A percentile compares a stretch with the other conserved stretches of the same genome.
Conservation (phyloP, 2,888 invertebrate species). For the Allolobophora icterica region DNA sequence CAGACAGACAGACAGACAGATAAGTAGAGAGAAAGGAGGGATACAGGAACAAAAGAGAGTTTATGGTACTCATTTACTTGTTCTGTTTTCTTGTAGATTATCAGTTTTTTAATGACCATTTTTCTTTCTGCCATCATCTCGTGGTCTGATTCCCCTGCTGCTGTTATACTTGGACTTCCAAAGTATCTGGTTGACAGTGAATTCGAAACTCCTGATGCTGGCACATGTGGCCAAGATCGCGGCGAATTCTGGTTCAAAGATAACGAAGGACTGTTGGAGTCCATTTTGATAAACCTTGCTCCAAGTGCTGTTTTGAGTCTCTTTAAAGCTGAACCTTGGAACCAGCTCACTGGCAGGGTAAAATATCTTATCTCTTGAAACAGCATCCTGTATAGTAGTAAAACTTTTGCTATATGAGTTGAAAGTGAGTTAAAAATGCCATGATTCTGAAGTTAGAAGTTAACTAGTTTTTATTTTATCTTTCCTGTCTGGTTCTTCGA, state of each 20-base stretch:
- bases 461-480: background rate
- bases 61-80: background rate
- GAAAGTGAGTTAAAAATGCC: background rate
- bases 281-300: background rate
- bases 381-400: background rate
- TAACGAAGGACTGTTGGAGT: background rate
- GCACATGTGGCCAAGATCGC: background rate
- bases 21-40: too few species aligned
- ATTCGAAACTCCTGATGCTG: background rate
- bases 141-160: background rate
- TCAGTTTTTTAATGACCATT: background rate
- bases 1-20: background rate
- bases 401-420: background rate
- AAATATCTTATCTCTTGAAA: background rate
- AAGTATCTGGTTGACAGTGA: background rate
- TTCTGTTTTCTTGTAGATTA: background rate
- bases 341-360: background rate
- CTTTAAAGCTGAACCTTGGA: background rate
- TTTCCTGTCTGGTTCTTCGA: background rate
- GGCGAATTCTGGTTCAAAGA: background rate
- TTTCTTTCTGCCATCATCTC: conserved; percentile 21
- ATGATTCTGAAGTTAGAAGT: background rate
- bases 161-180: conserved; percentile 13
- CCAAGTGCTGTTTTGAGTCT: background rate
- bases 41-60: background rate